Evolutionary conservation across 2,888 invertebrate genomes (phyloP), one percentile per base, ranked within the genome.

Genomic region (Lathronympha strigana): DNA sequence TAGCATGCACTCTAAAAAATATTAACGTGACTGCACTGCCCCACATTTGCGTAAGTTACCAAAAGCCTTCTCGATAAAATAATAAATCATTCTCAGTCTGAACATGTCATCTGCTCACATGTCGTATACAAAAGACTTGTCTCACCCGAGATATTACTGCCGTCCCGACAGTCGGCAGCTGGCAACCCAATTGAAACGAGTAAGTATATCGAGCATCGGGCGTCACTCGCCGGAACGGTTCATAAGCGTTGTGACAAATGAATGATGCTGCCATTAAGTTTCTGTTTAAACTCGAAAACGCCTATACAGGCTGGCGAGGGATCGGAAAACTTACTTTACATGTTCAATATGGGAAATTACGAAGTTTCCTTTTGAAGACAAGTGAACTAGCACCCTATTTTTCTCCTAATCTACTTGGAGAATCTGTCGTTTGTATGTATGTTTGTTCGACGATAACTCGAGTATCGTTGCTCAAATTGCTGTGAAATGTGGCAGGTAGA

Each of bases 21-120:
- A 31, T 17, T 28, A 36, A 33, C 51, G 21, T 53, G 6, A 36
- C 33, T 51, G 21, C 1, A 36, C 33, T 51, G 21, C 1, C 36
- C 36, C 9, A 53, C 36, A 53, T 57, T 25, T 17, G 17, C 40
- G 38, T 28, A 45, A 57, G 43, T 57, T 17, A 57, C 19, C 31
- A 19, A 57, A 45, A 45, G 57, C 43, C 57, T 55, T 78, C 72
- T 77, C 68, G 68, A 70, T 74, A 71, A 72, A 69, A 79, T 79
- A 83, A 86, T 86, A 84, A 86, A 87, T 87, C 86, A 86, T 83
- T 72, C 70, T 63, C 66, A 73, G 72, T 77, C 77, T 78, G 77
- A 83, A 80, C 76, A 77, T 76, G 80, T 80, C 79, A 73, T 67
- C 49, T 49, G 47, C 60, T 62, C 58, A 23, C 43, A 43, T 60